These are phyloP conservation scores for Cephus spinipes DNA, from an alignment of 2,888 invertebrate species.

Conservation along the genomic window DNA sequence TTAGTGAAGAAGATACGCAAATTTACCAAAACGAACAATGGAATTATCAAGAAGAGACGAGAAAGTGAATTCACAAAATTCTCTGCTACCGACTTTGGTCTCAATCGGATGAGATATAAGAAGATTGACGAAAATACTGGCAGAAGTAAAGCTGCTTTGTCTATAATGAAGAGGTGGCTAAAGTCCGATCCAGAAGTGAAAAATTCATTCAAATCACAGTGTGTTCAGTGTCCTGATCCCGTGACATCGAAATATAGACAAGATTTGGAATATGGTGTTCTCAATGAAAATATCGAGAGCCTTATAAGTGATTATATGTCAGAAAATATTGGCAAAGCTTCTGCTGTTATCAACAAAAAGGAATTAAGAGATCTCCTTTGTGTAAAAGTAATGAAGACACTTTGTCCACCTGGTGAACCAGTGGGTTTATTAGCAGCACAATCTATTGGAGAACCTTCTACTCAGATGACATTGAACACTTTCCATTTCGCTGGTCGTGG, in stretches of 20 bases:
- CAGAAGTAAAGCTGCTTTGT: conserved; percentile 72
- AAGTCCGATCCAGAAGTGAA: conserved; percentile 72
- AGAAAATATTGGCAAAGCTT: conserved; percentile 4
- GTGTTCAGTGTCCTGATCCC: conserved; percentile 78
- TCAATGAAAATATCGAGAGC: conserved; percentile 84
- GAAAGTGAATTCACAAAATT: conserved; percentile 74
- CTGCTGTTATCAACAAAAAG: conserved; percentile 33
- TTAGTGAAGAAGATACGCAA: conserved; percentile 72
- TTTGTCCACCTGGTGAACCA: conserved; percentile 93
- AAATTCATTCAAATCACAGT: conserved; percentile 69
- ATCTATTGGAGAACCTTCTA: conserved; percentile 98
- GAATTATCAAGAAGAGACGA: conserved; percentile 66
- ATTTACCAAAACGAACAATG: conserved; percentile 73
- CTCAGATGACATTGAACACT: conserved; percentile 99
- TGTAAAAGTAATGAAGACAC: conserved; percentile 80
- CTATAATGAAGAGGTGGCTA: conserved; percentile 77
- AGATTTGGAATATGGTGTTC: conserved; percentile 82
- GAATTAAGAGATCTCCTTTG: conserved; percentile 79
- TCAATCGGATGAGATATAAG: conserved; percentile 28
- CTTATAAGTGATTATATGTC: conserved; percentile 74
- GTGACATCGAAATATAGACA: conserved; percentile 77
- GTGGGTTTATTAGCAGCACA: conserved; percentile 97
- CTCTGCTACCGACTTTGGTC: conserved; percentile 68
- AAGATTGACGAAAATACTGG: conserved; percentile 68
- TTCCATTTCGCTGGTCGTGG: conserved; percentile 99